Conservation (phyloP, 2,888 invertebrate genomes). For the Sphecodes monilicornis region DNA sequence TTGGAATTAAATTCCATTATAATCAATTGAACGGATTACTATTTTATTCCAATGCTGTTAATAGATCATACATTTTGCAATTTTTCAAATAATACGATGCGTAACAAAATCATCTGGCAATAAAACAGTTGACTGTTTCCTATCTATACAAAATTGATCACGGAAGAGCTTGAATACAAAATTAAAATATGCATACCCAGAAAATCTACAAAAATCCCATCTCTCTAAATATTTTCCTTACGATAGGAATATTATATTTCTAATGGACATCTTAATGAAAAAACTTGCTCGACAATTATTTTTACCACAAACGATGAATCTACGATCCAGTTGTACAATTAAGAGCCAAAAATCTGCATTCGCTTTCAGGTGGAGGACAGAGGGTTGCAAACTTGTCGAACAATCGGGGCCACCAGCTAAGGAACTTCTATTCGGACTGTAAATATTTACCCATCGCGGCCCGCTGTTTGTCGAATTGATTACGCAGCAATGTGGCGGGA, state of each 20-base stretch:
- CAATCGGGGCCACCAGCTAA: neutral
- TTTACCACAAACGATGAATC: neutral
- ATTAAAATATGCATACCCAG: too few species aligned
- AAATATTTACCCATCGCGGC: slow-evolving; percentile 44
- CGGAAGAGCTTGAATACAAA: too few species aligned
- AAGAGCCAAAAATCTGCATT: neutral
- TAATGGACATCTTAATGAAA: neutral
- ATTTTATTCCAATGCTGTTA: too few species aligned
- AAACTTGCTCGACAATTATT: neutral
- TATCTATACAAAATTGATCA: too few species aligned
- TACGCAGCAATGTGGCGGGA: slow-evolving; percentile 40
- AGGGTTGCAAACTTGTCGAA: neutral
- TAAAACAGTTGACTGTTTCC: too few species aligned
- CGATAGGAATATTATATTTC: neutral
- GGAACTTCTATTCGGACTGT: slow-evolving; percentile 30
- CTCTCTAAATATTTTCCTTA: too few species aligned
- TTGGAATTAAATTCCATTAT: too few species aligned
- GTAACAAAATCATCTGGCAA: too few species aligned
- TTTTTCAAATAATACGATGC: too few species aligned
- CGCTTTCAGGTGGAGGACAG: neutral
- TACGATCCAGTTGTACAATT: neutral
- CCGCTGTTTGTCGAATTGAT: slow-evolving; percentile 55
- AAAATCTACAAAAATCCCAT: too few species aligned
- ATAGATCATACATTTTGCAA: too few species aligned
- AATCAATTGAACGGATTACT: too few species aligned